Conservation (phyloP, 2,888 invertebrate genomes). For the Pandemis corylana region DNA sequence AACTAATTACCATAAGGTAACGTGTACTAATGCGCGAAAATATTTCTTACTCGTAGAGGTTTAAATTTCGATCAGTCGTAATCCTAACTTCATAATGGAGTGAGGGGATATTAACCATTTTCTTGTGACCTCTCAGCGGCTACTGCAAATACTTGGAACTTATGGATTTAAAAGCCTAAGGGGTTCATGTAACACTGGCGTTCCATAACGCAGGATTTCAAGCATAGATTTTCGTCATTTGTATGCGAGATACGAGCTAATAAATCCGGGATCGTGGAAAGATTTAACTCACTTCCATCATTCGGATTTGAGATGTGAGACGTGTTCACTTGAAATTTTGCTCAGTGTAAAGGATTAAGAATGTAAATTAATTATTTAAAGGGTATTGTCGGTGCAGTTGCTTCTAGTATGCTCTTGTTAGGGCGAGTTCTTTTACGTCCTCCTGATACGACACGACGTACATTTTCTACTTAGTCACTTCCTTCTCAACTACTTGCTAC, state of each 20-base stretch:
- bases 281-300: slow-evolving; percentile 42
- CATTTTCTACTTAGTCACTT: too few relatives aligned
- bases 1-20: slow-evolving; percentile 33
- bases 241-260: slow-evolving; percentile 43
- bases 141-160: neutral
- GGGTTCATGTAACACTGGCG: slow-evolving; percentile 27
- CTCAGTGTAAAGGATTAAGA: slow-evolving; percentile 6
- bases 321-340: slow-evolving; percentile 24
- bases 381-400: too few relatives aligned
- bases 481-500: too few relatives aligned
- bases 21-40: slow-evolving; percentile 28
- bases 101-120: slow-evolving; percentile 40
- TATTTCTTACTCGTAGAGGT: slow-evolving; percentile 41
- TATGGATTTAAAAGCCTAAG: slow-evolving; percentile 28
- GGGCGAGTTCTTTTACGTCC: too few relatives aligned
- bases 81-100: slow-evolving; percentile 43
- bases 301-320: slow-evolving; percentile 36
- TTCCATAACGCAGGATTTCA: slow-evolving; percentile 41
- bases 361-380: neutral
- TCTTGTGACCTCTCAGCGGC: slow-evolving; percentile 6
- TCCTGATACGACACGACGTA: too few relatives aligned
- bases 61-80: slow-evolving; percentile 42
- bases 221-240: slow-evolving; percentile 42
- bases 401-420: too few relatives aligned
- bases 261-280: slow-evolving; percentile 43